These are phyloP conservation scores for Gallirallus australis DNA, from an alignment of 2,797 vertebrate genomes.

Conservation along the genomic window DNA sequence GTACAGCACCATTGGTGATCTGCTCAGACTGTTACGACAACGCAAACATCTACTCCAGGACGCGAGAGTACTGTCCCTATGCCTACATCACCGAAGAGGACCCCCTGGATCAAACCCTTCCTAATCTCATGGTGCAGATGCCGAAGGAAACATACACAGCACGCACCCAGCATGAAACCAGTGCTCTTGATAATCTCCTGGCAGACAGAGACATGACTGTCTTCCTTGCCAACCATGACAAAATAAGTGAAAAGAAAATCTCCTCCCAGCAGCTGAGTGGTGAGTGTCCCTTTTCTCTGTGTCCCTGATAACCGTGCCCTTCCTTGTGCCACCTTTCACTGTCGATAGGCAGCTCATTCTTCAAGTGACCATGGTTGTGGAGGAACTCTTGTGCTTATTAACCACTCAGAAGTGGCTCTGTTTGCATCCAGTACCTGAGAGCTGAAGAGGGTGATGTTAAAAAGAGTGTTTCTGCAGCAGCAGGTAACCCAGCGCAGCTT, in stretches of 20 bases:
- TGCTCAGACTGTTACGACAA: slow-evolving; percentile 98
- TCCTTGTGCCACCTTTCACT: background rate
- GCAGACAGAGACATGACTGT: slow-evolving; percentile 79
- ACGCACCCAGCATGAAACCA: slow-evolving; percentile 72
- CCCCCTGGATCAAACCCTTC: slow-evolving; percentile 81
- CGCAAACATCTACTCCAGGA: slow-evolving; percentile 93
- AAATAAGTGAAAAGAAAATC: slow-evolving; percentile 71
- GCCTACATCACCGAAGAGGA: slow-evolving; percentile 90
- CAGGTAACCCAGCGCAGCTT: background rate
- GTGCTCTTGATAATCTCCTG: slow-evolving; percentile 79
- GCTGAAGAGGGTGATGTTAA: background rate
- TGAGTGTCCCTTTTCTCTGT: slow-evolving; percentile 69
- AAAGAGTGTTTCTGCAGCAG: background rate
- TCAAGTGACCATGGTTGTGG: background rate
- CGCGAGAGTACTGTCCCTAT: slow-evolving; percentile 93
- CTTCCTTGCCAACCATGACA: slow-evolving; percentile 82
- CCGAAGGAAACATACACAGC: slow-evolving; percentile 76
- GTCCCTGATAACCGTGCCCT: background rate
- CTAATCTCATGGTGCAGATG: slow-evolving; percentile 81
- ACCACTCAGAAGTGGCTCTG: background rate
- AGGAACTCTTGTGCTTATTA: background rate
- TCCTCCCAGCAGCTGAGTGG: slow-evolving; percentile 77
- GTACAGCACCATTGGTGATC: slow-evolving; percentile 85
- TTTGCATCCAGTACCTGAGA: background rate
- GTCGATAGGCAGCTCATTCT: background rate